Conservation (phyloP, 1,140 invertebrate genomes). For the Drosophila insularis region DNA sequence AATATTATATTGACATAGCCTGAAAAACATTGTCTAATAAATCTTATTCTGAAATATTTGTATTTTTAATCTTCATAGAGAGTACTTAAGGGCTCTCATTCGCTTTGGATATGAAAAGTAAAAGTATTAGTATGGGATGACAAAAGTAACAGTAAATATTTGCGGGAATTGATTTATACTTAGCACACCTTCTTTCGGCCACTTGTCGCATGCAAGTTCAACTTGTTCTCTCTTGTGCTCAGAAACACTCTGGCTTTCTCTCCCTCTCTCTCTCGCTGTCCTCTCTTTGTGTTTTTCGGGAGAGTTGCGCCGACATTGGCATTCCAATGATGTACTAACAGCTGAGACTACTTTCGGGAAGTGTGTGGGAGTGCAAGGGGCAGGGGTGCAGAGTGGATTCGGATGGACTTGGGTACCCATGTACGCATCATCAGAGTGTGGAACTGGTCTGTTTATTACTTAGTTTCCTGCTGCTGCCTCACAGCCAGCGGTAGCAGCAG, state of each 20-base stretch:
- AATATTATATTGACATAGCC: no score
- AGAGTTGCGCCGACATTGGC: constrained; percentile 41
- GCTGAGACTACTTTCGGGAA: constrained; percentile 39
- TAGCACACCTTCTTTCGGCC: constrained; percentile 30
- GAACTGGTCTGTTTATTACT: constrained; percentile 42
- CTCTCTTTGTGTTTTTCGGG: not conserved
- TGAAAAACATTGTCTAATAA: no score
- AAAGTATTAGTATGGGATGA: not conserved
- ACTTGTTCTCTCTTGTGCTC: not conserved
- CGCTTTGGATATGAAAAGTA: not conserved
- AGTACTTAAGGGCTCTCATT: not conserved
- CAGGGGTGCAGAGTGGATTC: not conserved
- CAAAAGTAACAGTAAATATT: not conserved
- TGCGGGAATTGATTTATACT: not conserved
- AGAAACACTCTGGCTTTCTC: not conserved
- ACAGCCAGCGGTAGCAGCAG: constrained; percentile 9
- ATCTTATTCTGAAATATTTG: no score
- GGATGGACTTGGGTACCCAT: constrained; percentile 3
- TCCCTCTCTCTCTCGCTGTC: not conserved
- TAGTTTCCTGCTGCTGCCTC: constrained; percentile 40
- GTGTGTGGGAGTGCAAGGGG: not conserved
- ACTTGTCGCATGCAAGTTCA: constrained; percentile 70
- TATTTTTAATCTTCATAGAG: no score
- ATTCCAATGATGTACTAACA: constrained; percentile 48
- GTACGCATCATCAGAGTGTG: constrained; percentile 27